A percentile compares a stretch with the other conserved stretches of the same genome.
These are phyloP conservation scores for Pangasius mekongensis DNA, from an alignment of 2,797 vertebrate genomes.

Conservation along the genomic window DNA sequence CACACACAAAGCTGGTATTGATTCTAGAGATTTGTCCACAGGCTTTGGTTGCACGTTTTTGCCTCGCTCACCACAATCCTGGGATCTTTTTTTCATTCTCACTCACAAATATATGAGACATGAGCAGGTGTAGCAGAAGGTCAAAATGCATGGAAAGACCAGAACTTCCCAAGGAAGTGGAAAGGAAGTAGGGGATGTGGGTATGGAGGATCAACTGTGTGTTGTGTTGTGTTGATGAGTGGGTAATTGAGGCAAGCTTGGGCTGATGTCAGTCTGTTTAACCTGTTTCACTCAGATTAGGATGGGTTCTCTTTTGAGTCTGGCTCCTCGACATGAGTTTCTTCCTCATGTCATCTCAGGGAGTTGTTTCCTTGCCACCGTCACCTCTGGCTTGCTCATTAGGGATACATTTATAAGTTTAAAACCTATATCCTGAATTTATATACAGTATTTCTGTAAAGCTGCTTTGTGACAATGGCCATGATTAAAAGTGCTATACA, in stretches of 20 bases:
- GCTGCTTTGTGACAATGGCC: no score
- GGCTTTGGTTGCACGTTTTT: constrained; percentile 25
- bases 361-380: no score
- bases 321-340: no score
- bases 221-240: constrained; percentile 38
- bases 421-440: no score
- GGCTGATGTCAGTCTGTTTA: constrained; percentile 39
- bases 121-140: not conserved
- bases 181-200: not conserved
- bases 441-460: no score
- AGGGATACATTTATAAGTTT: no score
- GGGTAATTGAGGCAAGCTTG: constrained; percentile 52
- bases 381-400: no score
- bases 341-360: no score
- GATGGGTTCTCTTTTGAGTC: no score
- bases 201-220: not conserved
- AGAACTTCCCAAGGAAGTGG: not conserved
- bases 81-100: constrained; percentile 14
- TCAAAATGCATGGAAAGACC: not conserved
- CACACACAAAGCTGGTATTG: constrained; percentile 35
- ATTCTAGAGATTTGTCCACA: constrained; percentile 40
- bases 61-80: constrained; percentile 1
- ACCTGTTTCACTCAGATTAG: not conserved
- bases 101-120: constrained; percentile 15
- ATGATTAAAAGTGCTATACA: no score